Conservation (phyloP, 2,797 vertebrate species). For the Toxotes lorentzi region DNA sequence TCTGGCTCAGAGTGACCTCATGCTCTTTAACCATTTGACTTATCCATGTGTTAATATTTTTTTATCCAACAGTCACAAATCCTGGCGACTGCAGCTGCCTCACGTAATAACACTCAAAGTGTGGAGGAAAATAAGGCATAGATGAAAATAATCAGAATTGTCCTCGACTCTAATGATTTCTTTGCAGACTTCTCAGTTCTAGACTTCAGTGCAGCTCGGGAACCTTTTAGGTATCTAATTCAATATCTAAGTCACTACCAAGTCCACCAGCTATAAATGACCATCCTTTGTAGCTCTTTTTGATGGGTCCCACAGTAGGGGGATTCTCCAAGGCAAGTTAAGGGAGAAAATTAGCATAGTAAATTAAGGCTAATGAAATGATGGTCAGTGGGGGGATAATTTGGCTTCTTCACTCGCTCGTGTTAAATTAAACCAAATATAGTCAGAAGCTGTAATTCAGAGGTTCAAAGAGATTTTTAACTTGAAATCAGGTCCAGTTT, state of each 20-base stretch:
- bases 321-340: slow-evolving; percentile 20
- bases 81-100: background rate
- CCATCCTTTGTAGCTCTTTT: background rate
- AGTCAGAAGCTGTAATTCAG: slow-evolving; percentile 2
- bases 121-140: background rate
- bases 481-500: slow-evolving; percentile 1
- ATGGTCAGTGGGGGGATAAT: slow-evolving; percentile 26
- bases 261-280: slow-evolving; percentile 20
- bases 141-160: background rate
- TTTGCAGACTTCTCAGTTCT: background rate
- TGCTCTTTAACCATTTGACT: background rate
- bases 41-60: background rate
- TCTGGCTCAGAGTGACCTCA: background rate
- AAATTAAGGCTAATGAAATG: slow-evolving; percentile 40
- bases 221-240: background rate
- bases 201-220: background rate
- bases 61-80: background rate
- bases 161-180: background rate
- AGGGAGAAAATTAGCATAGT: slow-evolving; percentile 29
- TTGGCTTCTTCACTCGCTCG: slow-evolving; percentile 13
- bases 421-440: slow-evolving; percentile 26
- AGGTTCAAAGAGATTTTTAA: background rate
- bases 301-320: background rate
- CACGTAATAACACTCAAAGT: background rate
- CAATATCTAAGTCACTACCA: background rate